phyloP scores from a whole-genome alignment of 1,140 invertebrate species.

The Lamellibrachia luymesi region DNA sequence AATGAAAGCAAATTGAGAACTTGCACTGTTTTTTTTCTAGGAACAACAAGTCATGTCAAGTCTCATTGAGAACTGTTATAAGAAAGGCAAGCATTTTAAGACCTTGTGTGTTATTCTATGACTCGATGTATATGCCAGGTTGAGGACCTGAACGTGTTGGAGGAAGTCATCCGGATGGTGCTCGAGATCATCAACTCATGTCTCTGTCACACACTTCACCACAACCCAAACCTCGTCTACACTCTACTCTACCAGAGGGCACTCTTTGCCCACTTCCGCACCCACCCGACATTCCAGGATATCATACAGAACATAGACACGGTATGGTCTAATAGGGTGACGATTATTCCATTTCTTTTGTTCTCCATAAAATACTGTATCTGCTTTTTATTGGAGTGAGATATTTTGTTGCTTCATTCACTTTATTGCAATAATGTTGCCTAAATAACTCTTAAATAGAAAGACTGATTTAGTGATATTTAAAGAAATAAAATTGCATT shows the following conservation, averaged over 20 bases:
- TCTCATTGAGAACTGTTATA: too few relatives aligned
- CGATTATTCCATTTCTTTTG: not conserved
- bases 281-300: constrained; percentile 89
- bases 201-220: constrained; percentile 79
- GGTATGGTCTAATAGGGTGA: constrained; percentile 60
- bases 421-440: too few relatives aligned
- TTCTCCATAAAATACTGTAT: not conserved
- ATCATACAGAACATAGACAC: constrained; percentile 95
- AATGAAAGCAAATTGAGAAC: too few relatives aligned
- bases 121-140: constrained; percentile 32
- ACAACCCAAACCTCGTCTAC: constrained; percentile 95
- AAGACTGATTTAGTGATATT: too few relatives aligned
- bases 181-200: constrained; percentile 95
- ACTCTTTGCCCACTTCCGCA: constrained; percentile 82
- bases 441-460: too few relatives aligned
- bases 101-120: too few relatives aligned
- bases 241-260: constrained; percentile 91
- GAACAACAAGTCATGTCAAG: too few relatives aligned
- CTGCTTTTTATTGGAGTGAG: constrained; percentile 23
- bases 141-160: constrained; percentile 84
- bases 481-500: too few relatives aligned
- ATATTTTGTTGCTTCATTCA: too few relatives aligned
- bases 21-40: too few relatives aligned
- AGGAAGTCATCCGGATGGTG: constrained; percentile 90
- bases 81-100: too few relatives aligned